Evolutionary conservation across 2,113 vertebrate genomes (phyloP).

Genomic region (Indicator indicator): DNA sequence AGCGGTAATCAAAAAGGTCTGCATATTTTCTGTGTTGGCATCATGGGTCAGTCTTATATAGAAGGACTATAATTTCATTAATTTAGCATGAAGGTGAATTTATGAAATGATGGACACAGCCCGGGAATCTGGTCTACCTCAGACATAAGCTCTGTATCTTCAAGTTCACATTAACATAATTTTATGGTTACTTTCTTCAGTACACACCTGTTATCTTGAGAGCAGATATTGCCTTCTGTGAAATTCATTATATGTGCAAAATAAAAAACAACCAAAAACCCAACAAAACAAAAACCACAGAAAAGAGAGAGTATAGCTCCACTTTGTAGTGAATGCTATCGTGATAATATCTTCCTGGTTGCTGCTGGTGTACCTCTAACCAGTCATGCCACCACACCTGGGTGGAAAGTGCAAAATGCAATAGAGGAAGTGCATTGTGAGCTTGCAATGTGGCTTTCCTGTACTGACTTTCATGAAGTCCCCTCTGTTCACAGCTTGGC

Average conservation of each 20-base stretch:
- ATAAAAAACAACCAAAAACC: neutral
- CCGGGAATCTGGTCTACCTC: neutral
- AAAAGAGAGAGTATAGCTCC: neutral
- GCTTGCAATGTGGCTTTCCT: neutral
- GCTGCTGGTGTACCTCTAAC: neutral
- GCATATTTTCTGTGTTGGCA: neutral
- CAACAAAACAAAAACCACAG: neutral
- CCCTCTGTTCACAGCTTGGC: neutral
- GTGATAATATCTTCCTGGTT: neutral
- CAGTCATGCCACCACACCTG: neutral
- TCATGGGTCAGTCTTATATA: neutral
- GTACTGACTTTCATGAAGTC: neutral
- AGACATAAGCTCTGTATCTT: neutral
- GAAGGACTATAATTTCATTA: neutral
- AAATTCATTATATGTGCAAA: neutral
- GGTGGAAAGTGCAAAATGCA: neutral
- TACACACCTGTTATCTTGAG: neutral
- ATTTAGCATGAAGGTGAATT: neutral
- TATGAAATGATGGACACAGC: neutral
- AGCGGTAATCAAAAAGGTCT: neutral
- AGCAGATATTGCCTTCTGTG: neutral
- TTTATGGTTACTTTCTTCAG: neutral
- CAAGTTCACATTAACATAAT: neutral
- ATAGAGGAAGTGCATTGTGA: neutral
- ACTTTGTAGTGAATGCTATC: neutral